Evolutionary conservation across 2,888 invertebrate genomes (phyloP), one percentile per base, ranked within the genome.

Genomic region (Drosophila pseudotalamancana): DNA sequence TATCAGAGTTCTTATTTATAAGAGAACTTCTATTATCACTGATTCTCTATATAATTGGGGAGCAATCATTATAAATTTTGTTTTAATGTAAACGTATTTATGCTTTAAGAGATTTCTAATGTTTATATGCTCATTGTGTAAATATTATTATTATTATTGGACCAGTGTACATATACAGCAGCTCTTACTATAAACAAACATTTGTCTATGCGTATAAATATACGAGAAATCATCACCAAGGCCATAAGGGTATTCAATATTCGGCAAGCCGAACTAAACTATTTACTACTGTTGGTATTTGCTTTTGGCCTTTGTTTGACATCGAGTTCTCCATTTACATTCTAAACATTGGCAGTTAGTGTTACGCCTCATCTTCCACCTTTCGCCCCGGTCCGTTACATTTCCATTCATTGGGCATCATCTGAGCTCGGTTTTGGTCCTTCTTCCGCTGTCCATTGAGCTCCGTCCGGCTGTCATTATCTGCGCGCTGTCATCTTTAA

Each of bases 401-500:
- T 43, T 18, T 14, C 11, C 56, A 35, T 21, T 19, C 16, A 27
- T 40, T 60, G 19, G n/a, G 34, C 32, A 55, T 65, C 40, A 48
- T 55, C 57, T 57, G 18, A 19, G 49, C 59, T 48, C 59, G 62
- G 61, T 62, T 73, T 63, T 39, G 54, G 53, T 39, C 45, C 50
- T 40, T 60, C 48, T 18, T 18, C 12, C 12, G 12, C 35, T 40
- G 31, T 31, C 62, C 53, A 57, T 61, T 79, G 66, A 79, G 60
- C 67, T 48, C 27, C 29, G 16, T 31, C 29, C 29, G 19, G 42
- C 50, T 43, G 49, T 43, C 71, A 67, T 68, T 87, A 84, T 87
- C 87, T 73, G 68, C 68, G 63, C 25, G 53, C 75, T 87, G 80
- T 84, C 88, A 84, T 88, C 84, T 88, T 84, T 88, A 87, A 84